Conservation (phyloP, 2,113 vertebrate genomes). For the Cephalopholis sonnerati region DNA sequence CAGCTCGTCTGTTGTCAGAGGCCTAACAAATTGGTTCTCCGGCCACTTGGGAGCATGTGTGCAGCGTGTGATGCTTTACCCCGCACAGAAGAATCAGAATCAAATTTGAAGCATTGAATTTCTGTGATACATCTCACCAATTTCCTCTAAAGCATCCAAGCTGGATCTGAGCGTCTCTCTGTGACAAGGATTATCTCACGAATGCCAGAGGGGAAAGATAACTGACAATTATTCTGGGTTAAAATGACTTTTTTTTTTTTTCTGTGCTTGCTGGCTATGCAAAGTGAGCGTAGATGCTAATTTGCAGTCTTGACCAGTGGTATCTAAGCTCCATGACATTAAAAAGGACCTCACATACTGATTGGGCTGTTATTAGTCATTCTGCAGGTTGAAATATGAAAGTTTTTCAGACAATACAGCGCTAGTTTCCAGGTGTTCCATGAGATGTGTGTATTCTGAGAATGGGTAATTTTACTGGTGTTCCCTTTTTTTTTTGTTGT, state of each 20-base stretch:
- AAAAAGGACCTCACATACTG: neutral
- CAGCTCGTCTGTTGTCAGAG: slow-evolving; percentile 68
- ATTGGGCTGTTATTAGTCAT: neutral
- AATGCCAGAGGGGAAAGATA: slow-evolving; percentile 49
- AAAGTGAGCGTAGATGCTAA: slow-evolving; percentile 29
- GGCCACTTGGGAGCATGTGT: slow-evolving; percentile 72
- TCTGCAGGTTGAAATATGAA: neutral
- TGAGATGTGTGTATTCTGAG: neutral
- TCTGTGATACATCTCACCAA: slow-evolving; percentile 70
- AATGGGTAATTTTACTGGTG: neutral
- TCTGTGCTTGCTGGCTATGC: slow-evolving; percentile 7
- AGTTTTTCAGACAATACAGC: neutral
- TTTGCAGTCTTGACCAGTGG: slow-evolving; percentile 42
- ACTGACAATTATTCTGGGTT: slow-evolving; percentile 51
- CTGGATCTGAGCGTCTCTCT: slow-evolving; percentile 47
- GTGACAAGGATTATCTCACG: slow-evolving; percentile 69
- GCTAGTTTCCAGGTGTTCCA: neutral
- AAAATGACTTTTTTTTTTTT: slow-evolving; percentile 34
- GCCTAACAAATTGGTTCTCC: slow-evolving; percentile 79
- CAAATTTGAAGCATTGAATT: slow-evolving; percentile 74
- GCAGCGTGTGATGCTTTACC: slow-evolving; percentile 60
- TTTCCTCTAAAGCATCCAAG: slow-evolving; percentile 65
- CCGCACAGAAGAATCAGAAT: slow-evolving; percentile 73
- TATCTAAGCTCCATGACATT: slow-evolving; percentile 9
- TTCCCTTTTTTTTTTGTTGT: neutral